A percentile compares a stretch with the other conserved stretches of the same genome.
phyloP scores from a whole-genome alignment of 1,140 invertebrate genomes.

The Cylas formicarius region DNA sequence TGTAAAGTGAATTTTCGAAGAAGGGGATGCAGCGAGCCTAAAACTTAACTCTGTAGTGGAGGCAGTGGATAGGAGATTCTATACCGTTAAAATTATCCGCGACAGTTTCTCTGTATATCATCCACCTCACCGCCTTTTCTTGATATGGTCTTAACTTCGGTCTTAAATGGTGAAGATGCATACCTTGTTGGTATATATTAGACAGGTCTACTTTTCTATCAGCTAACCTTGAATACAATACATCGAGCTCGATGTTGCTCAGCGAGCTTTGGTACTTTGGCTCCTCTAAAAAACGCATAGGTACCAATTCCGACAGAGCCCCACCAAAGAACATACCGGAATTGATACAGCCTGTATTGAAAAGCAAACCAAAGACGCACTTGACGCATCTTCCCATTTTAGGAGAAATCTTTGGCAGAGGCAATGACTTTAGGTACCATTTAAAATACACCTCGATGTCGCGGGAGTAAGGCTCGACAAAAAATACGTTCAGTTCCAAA shows the following conservation, averaged over 20 bases:
- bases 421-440: slow-evolving; percentile 27
- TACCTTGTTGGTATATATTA: slow-evolving; percentile 3
- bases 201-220: slow-evolving; percentile 6
- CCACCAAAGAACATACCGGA: slow-evolving; percentile 8
- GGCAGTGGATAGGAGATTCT: not conserved
- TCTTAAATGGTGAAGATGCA: slow-evolving; percentile 29
- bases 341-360: slow-evolving; percentile 19
- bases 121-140: slow-evolving; percentile 59
- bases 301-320: slow-evolving; percentile 3
- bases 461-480: no score
- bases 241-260: slow-evolving; percentile 15
- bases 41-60: slow-evolving; percentile 17
- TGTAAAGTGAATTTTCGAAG: slow-evolving; percentile 39
- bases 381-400: slow-evolving; percentile 27
- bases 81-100: slow-evolving; percentile 16
- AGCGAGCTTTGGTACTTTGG: slow-evolving; percentile 16
- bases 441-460: slow-evolving; percentile 17
- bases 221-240: slow-evolving; percentile 29
- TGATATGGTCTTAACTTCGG: slow-evolving; percentile 60
- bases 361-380: slow-evolving; percentile 24
- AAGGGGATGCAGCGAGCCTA: slow-evolving; percentile 37
- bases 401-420: slow-evolving; percentile 26
- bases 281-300: slow-evolving; percentile 10
- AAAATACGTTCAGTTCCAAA: no score
- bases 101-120: slow-evolving; percentile 51